phyloP scores from a whole-genome alignment of 2,113 vertebrate genomes.

The Passer domesticus region DNA sequence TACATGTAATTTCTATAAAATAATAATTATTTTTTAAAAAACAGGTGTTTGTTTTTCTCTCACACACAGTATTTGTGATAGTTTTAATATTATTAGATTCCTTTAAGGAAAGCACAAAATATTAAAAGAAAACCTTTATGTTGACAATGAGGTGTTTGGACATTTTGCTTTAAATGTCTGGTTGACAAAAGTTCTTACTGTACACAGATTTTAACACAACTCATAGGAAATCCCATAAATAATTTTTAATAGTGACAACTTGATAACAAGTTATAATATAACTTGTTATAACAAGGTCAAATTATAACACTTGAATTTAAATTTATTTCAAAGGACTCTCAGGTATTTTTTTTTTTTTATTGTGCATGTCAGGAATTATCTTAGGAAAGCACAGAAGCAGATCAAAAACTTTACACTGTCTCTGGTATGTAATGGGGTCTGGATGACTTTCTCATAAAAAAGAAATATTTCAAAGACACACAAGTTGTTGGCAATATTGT shows the following conservation, averaged over 20 bases:
- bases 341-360: neutral
- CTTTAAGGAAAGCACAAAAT: neutral
- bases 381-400: neutral
- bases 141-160: accelerated
- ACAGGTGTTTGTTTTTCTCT: neutral
- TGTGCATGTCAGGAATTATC: neutral
- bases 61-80: accelerated
- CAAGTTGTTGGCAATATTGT: neutral
- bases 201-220: neutral
- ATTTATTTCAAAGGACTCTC: neutral
- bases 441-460: neutral
- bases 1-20: neutral
- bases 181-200: neutral
- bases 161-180: neutral
- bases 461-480: neutral
- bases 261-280: neutral
- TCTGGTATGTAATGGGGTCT: neutral
- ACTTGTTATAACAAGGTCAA: neutral
- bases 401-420: neutral
- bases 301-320: neutral
- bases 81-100: neutral
- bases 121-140: neutral
- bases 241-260: neutral
- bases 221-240: neutral
- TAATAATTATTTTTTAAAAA: neutral